Percentiles rank a stretch among this genome's conserved stretches.
Evolutionary conservation across 2,888 invertebrate genomes (phyloP).

Genomic region (Criorhina ranunculi): DNA sequence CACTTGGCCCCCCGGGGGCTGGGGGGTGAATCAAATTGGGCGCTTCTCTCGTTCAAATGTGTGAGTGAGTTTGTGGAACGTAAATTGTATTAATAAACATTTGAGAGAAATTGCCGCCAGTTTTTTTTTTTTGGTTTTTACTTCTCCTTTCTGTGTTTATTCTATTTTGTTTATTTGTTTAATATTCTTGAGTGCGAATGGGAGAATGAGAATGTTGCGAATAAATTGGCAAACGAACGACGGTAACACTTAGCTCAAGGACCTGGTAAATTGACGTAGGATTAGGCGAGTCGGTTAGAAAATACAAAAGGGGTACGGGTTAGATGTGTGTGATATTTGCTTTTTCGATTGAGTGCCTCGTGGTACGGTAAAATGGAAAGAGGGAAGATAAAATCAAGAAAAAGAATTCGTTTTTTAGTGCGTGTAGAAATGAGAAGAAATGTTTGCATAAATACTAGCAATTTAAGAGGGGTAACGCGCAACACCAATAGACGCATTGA

Average conservation of each 20-base stretch:
- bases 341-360: constrained; percentile 12
- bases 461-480: too few relatives aligned
- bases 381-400: not conserved
- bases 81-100: constrained; percentile 71
- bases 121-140: not conserved
- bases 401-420: not conserved
- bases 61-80: constrained; percentile 33
- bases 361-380: not conserved
- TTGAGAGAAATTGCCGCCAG: constrained; percentile 56
- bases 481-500: too few relatives aligned
- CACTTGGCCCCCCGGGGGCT: not conserved
- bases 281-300: not conserved
- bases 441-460: too few relatives aligned
- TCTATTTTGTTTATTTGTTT: constrained; percentile 61
- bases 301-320: not conserved
- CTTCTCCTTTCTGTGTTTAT: constrained; percentile 37
- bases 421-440: too few relatives aligned
- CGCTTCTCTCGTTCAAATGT: constrained; percentile 8
- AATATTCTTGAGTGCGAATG: constrained; percentile 53
- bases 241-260: constrained; percentile 31
- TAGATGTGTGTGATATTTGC: constrained; percentile 40
- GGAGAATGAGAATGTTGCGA: constrained; percentile 28
- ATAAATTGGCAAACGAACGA: constrained; percentile 48
- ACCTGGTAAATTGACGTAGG: constrained; percentile 33
- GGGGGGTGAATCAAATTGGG: constrained; percentile 38